Evolutionary conservation across 2,888 invertebrate genomes (phyloP).

Genomic region (Deilephila elpenor): DNA sequence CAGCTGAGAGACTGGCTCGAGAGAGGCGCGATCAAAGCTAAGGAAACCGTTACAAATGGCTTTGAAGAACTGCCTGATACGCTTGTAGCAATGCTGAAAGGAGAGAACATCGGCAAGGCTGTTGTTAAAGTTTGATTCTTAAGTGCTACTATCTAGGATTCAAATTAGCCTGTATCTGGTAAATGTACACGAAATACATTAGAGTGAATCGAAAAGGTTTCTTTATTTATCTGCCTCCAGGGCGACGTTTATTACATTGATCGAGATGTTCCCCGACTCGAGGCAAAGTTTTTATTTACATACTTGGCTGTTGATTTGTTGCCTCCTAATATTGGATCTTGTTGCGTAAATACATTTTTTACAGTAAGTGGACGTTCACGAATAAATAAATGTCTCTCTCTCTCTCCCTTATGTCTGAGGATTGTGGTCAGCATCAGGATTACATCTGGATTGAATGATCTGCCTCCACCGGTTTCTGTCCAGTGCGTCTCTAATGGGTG

Average conservation of each 20-base stretch:
- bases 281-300: constrained; percentile 16
- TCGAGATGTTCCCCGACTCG: constrained; percentile 23
- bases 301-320: constrained; percentile 11
- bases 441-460: too few relatives aligned
- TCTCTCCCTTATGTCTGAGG: too few relatives aligned
- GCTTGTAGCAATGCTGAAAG: constrained; percentile 50
- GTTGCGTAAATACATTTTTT: neutral
- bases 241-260: constrained; percentile 27
- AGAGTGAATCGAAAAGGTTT: constrained; percentile 26
- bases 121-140: constrained; percentile 52
- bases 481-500: too few relatives aligned
- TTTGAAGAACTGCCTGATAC: constrained; percentile 57
- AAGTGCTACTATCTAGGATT: constrained; percentile 4
- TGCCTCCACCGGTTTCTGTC: too few relatives aligned
- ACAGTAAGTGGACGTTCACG: neutral
- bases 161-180: neutral
- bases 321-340: neutral
- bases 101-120: constrained; percentile 52
- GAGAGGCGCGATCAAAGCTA: constrained; percentile 52
- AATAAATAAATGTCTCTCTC: too few relatives aligned
- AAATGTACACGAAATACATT: constrained; percentile 20
- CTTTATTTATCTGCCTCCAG: constrained; percentile 27
- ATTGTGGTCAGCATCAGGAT: too few relatives aligned
- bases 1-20: constrained; percentile 54
- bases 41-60: constrained; percentile 56